Conservation (phyloP, 2,797 vertebrate species). For the Tenualosa ilisha region DNA sequence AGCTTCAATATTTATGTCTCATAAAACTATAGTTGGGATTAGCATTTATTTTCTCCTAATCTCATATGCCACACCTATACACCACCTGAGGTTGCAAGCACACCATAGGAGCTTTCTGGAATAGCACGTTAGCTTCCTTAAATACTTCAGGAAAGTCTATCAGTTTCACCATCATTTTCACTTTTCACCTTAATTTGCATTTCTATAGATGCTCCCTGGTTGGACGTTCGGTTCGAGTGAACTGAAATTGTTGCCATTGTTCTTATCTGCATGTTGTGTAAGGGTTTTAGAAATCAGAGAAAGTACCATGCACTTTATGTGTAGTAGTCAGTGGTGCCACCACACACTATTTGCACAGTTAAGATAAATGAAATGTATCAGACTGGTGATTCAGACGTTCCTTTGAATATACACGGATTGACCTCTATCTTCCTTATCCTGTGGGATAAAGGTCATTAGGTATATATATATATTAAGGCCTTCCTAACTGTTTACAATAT, state of each 20-base stretch:
- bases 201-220: background rate
- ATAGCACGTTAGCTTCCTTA: background rate
- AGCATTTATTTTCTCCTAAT: background rate
- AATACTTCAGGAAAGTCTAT: background rate
- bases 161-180: conserved; percentile 35
- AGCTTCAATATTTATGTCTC: background rate
- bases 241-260: background rate
- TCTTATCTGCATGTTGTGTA: background rate
- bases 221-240: background rate
- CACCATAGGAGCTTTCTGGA: background rate
- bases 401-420: background rate
- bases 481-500: background rate
- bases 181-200: conserved; percentile 34
- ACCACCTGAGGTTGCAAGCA: background rate
- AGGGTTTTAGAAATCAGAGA: background rate
- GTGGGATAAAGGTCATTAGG: background rate
- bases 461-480: too few species aligned
- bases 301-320: background rate
- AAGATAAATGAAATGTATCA: background rate
- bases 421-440: background rate
- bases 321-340: background rate
- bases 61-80: background rate
- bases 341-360: background rate
- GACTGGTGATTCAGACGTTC: background rate
- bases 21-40: background rate